Conservation (phyloP, 2,888 invertebrate species). For the Cataglyphis albicans region DNA sequence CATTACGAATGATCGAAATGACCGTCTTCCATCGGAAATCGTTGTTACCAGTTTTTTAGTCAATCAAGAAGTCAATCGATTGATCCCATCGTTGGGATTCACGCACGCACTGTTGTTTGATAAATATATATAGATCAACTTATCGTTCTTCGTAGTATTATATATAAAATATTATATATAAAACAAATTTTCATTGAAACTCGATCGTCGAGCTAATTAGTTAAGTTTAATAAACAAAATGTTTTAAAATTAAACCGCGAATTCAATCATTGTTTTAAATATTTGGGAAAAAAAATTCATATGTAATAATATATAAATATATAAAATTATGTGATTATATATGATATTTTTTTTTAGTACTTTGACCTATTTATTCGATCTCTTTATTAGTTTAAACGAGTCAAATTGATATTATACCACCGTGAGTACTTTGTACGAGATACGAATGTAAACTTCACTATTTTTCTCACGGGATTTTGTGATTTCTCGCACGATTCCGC, state of each 20-base stretch:
- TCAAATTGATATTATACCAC: constrained; percentile 41
- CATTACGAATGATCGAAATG: neutral
- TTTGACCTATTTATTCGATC: neutral
- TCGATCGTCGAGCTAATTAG: neutral
- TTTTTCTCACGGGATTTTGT: constrained; percentile 40
- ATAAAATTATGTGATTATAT: neutral
- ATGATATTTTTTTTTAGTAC: neutral
- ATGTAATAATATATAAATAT: neutral
- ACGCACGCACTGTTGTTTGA: constrained; percentile 47
- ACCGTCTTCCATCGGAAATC: constrained; percentile 34
- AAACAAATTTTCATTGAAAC: neutral
- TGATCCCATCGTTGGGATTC: constrained; percentile 34
- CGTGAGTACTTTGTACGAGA: constrained; percentile 3
- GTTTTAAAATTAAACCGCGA: neutral
- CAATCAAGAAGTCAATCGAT: constrained; percentile 45
- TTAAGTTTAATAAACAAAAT: neutral
- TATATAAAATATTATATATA: neutral
- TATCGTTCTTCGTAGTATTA: neutral
- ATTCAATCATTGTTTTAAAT: neutral
- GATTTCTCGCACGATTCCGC: constrained; percentile 34
- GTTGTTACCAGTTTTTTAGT: neutral
- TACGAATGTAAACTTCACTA: constrained; percentile 26
- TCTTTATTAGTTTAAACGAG: constrained; percentile 38
- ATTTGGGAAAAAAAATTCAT: neutral
- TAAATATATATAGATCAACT: constrained; percentile 54